Evolutionary conservation across 2,113 vertebrate species (phyloP), one percentile per base, ranked within the genome.

Genomic region (Caranx ignobilis): DNA sequence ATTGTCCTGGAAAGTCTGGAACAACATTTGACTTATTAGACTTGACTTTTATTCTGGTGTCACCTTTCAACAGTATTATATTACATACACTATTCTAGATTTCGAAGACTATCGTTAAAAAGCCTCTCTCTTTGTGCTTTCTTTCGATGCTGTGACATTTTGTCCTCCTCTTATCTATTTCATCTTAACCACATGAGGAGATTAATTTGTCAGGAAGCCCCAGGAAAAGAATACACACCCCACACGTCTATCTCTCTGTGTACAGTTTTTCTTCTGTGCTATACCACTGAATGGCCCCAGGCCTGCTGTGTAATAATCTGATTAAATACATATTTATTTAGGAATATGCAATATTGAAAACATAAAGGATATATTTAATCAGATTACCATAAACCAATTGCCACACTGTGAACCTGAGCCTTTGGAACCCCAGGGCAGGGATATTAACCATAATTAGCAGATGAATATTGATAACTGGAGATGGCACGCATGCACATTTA

Each of bases 1-100:
- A 63, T 95, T 95, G 77, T 80, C 85, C 62, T 77, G 52, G 56
- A 96, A 95, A 6, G 68, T 84, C 94, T 96, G 87, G 19, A 68
- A 72, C 63, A 71, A 79, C 2, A 81, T 62, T 65, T 8, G 0
- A 47, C 12, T 61, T 41, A 3, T 83, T 41, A 70, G 3, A 5
- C 1, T 11, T 16, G 35, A 7, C 3, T 21, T 9, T 18, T 16
- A 31, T 26, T 32, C 3, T 65, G 37, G 31, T 10, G 10, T 21
- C 26, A 18, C 1, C 2, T 26, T 56, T 71, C 12, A 48, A 31
- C 35, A 50, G 68, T 11, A 65, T 43, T 55, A 47, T 50, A 59
- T 4, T 43, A 1, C 15, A 37, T 11, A 18, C 2, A 54, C 11
- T 18, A 26, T 9, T n/a, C 12, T 8, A 12, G 1, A 0, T 62